Conservation (phyloP, 2,797 vertebrate species). For the Lutjanus argentimaculatus region DNA sequence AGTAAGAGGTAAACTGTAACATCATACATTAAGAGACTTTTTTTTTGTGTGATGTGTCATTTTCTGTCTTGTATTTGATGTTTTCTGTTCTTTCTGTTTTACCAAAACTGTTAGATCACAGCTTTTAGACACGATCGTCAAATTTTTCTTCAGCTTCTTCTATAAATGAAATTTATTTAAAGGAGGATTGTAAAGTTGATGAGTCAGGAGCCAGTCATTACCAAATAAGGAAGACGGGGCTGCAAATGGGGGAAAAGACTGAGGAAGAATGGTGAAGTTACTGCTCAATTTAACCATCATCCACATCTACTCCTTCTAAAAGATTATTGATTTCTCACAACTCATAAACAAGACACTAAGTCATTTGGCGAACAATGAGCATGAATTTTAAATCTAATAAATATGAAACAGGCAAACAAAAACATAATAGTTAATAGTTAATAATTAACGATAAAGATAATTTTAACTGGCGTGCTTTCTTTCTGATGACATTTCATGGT, state of each 20-base stretch:
- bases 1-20: slow-evolving; percentile 28
- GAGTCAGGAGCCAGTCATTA: background rate
- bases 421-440: too few relatives aligned
- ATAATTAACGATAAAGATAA: too few relatives aligned
- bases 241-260: background rate
- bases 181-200: background rate
- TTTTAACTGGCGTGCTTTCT: too few relatives aligned
- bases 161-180: background rate
- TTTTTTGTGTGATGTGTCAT: slow-evolving; percentile 3
- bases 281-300: too few relatives aligned
- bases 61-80: slow-evolving; percentile 17
- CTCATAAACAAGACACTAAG: too few relatives aligned
- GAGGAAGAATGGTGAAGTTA: background rate
- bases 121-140: background rate
- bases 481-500: too few relatives aligned
- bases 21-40: background rate
- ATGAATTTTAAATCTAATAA: too few relatives aligned
- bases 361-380: too few relatives aligned
- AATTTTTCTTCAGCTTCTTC: background rate
- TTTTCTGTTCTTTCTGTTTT: slow-evolving; percentile 1
- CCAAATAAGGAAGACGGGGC: background rate
- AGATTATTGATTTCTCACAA: too few relatives aligned
- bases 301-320: too few relatives aligned
- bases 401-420: too few relatives aligned
- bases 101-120: background rate